Evolutionary conservation across 1,140 invertebrate genomes (phyloP).

Genomic region (Eriocheir sinensis): DNA sequence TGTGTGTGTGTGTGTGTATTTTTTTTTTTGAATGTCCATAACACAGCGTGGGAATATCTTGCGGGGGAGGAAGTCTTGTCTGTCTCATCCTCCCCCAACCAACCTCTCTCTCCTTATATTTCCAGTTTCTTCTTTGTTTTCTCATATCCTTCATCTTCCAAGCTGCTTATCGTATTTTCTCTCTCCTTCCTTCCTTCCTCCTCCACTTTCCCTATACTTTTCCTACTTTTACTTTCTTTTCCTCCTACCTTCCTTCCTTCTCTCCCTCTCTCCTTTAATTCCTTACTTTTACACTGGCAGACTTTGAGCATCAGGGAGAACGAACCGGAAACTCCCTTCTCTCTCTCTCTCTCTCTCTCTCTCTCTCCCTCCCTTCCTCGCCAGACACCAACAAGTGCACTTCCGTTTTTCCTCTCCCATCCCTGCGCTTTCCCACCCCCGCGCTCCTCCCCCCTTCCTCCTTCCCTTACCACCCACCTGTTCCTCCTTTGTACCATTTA

Average conservation of each 20-base stretch:
- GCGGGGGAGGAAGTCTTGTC: neutral
- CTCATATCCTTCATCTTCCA: neutral
- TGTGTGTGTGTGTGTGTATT: neutral
- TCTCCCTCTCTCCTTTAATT: neutral
- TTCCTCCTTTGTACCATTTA: neutral
- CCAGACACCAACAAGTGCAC: slow-evolving; percentile 51
- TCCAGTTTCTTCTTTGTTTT: neutral
- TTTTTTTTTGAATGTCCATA: neutral
- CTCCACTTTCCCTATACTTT: neutral
- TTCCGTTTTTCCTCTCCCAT: neutral
- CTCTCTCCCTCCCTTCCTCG: neutral
- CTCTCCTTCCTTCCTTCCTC: neutral
- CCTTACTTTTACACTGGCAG: neutral
- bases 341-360: neutral
- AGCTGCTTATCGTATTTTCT: neutral
- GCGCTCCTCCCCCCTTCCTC: neutral
- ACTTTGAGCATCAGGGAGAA: slow-evolving; percentile 33
- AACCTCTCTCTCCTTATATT: neutral
- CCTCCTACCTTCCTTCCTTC: neutral
- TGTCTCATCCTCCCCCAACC: neutral
- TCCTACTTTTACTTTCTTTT: neutral
- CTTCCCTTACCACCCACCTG: neutral
- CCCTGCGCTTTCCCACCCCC: neutral
- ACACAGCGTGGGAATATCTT: neutral
- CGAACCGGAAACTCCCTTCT: neutral